Percentiles rank a stretch among this genome's conserved stretches.
Evolutionary conservation across 2,797 vertebrate genomes (phyloP).

Genomic region (Chaetophractus vellerosus): DNA sequence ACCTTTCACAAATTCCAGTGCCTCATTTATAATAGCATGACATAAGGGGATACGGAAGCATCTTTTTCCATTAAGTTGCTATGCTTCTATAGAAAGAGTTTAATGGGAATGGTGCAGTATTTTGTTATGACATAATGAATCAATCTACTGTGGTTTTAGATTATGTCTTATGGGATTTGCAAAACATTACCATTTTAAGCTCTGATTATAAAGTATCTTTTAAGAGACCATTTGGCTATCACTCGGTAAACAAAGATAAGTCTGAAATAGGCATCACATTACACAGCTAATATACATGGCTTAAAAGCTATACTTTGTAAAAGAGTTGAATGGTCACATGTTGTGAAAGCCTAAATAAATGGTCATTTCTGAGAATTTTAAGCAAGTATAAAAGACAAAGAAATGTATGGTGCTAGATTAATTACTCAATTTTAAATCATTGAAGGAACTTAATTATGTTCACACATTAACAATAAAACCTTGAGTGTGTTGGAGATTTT

Average conservation of each 20-base stretch:
- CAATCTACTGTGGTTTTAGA: slow-evolving; percentile 58
- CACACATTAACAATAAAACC: slow-evolving; percentile 63
- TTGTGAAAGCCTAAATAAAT: slow-evolving; percentile 66
- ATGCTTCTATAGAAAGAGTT: slow-evolving; percentile 36
- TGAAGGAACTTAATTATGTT: slow-evolving; percentile 80
- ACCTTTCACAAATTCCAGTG: slow-evolving; percentile 28
- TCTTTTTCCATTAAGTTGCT: slow-evolving; percentile 10
- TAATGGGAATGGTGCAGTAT: slow-evolving; percentile 26
- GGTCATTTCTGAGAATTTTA: slow-evolving; percentile 74
- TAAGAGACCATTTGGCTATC: slow-evolving; percentile 47
- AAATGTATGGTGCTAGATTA: slow-evolving; percentile 75
- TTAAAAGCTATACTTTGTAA: slow-evolving; percentile 71
- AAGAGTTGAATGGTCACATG: slow-evolving; percentile 70
- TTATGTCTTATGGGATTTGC: slow-evolving; percentile 37
- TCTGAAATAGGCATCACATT: slow-evolving; percentile 58
- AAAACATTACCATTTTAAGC: slow-evolving; percentile 63
- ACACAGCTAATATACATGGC: slow-evolving; percentile 63
- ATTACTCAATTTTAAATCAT: slow-evolving; percentile 75
- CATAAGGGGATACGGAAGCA: not conserved
- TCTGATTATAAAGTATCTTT: slow-evolving; percentile 64
- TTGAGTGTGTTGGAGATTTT: slow-evolving; percentile 73
- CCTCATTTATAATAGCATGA: slow-evolving; percentile 33
- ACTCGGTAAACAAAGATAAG: slow-evolving; percentile 60
- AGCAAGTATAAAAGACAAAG: slow-evolving; percentile 80
- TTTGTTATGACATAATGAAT: slow-evolving; percentile 56